Base-by-base conservation (phyloP, 2,797 vertebrate species). In the Manis javanica region DNA sequence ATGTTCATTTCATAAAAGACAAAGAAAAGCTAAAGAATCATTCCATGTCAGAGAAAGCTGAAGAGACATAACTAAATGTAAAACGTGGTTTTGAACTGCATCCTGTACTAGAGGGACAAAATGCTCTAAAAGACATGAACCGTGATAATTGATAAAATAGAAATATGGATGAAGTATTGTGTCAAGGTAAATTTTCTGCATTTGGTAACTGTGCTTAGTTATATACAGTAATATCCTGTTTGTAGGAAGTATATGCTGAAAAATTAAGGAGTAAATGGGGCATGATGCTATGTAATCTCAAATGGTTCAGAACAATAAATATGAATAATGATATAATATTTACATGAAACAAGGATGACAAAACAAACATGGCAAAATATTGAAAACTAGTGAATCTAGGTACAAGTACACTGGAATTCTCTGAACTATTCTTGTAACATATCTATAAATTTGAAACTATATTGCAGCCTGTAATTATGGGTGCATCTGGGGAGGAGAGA, bases 391-490 rank as follows among this genome's bases (percentile, higher is more conserved):
- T 37, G 77, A 75, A 46, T 87, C 18, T 59, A 71, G 18, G 2
- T 53, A 51, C 77, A 90, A 61, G 9, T 18, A 2, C 59, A 39
- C 37, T 63, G 55, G n/a, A 72, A 78, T 51, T 69, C 51, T 96
- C 79, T 18, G 37, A 78, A 51, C 83, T 77, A 57, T 63, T 89
- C 68, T 92, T 59, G 66, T 23, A 69, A 81, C 7, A n/a, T 64
- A 83, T 89, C 82, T 91, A 23, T 37, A 59, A 37, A 66, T 68
- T 94, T 23, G 13, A 87, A 90, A 87, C 49, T n/a, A 24, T 90
- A 71, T 88, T 77, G 66, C 21, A 92, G 68, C 9, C 15, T 78
- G 24, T 18, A 13, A 53, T 57, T 6, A 5, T 46, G 74, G 51
- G 51, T 95, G 55, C 39, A 3, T 63, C 75, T 31, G 39, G 24